phyloP scores from a whole-genome alignment of 2,113 vertebrate genomes.

The Strigops habroptila region DNA sequence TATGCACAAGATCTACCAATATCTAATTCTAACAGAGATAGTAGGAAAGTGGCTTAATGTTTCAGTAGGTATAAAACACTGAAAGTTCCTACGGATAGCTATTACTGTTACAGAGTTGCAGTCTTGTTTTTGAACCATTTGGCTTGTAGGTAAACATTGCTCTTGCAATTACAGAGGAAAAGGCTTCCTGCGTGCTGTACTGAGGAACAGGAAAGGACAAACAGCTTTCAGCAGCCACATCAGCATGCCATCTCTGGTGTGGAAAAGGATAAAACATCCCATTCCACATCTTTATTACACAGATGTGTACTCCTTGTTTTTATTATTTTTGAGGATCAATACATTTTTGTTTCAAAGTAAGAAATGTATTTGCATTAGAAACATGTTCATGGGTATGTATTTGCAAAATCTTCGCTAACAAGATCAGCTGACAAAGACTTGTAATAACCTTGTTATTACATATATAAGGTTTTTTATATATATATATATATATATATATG shows the following conservation, averaged over 20 bases:
- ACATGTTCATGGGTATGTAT: neutral
- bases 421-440: neutral
- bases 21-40: neutral
- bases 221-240: neutral
- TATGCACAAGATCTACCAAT: neutral
- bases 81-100: neutral
- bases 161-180: neutral
- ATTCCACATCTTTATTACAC: neutral
- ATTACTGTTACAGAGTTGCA: neutral
- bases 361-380: neutral
- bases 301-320: rapidly evolving
- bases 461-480: neutral
- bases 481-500: too few species aligned
- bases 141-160: neutral
- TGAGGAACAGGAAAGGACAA: neutral
- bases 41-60: neutral
- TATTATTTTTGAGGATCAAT: neutral
- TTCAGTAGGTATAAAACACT: neutral
- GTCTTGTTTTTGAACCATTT: neutral
- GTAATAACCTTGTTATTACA: neutral
- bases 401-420: neutral
- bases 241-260: neutral
- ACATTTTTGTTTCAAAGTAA: neutral
- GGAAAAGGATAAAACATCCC: neutral
- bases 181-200: neutral